phyloP scores from a whole-genome alignment of 2,113 vertebrate genomes.

The Pseudolaguvia tuberculata region DNA sequence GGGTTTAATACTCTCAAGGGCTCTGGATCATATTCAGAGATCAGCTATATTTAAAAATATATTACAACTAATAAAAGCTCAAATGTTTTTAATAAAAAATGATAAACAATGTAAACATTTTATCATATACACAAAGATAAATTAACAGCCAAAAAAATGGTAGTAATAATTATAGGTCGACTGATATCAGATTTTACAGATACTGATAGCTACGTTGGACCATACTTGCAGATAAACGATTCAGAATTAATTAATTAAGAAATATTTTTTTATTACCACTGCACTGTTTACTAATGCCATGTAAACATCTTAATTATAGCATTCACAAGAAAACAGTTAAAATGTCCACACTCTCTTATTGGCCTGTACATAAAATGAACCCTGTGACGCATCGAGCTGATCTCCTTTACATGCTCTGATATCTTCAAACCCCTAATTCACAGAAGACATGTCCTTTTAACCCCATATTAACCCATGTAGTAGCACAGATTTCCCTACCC shows the following conservation, averaged over 20 bases:
- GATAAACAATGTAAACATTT: not conserved
- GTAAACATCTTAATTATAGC: not conserved
- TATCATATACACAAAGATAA: not conserved
- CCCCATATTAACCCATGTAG: constrained; percentile 9
- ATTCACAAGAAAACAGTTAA: not conserved
- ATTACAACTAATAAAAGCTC: no score
- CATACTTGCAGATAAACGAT: no score
- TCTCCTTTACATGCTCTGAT: not conserved
- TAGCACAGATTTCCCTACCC: constrained; percentile 58
- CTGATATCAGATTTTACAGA: no score
- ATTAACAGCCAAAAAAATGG: no score
- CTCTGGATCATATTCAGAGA: not conserved
- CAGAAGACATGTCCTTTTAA: not conserved
- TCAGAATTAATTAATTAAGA: no score
- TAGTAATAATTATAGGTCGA: no score
- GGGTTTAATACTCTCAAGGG: not conserved
- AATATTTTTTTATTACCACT: no score
- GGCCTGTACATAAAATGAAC: not conserved
- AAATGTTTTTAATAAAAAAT: no score
- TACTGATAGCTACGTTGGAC: no score
- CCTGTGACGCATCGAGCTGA: not conserved
- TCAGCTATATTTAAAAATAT: not conserved
- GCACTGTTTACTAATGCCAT: not conserved
- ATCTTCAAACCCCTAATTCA: not conserved
- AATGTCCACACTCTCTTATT: not conserved